Conservation (phyloP, 2,888 invertebrate genomes). For the Punctoribates punctum region DNA sequence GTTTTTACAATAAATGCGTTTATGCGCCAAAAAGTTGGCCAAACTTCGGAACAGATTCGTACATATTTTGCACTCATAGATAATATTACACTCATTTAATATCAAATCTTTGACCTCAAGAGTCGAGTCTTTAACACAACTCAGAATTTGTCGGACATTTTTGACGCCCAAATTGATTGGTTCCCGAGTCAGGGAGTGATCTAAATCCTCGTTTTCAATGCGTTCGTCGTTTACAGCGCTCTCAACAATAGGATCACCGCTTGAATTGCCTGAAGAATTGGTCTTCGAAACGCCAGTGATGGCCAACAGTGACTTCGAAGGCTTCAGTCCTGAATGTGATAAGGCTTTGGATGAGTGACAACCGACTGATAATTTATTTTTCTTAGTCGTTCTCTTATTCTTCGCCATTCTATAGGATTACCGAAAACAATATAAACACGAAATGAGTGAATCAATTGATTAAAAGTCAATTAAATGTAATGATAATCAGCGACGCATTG, state of each 20-base stretch:
- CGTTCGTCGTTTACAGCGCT: background rate
- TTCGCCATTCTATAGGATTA: slow-evolving; percentile 20
- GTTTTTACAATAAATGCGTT: slow-evolving; percentile 69
- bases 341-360: background rate
- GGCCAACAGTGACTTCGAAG: background rate
- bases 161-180: slow-evolving; percentile 67
- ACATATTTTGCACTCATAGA: slow-evolving; percentile 85
- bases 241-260: background rate
- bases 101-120: slow-evolving; percentile 68
- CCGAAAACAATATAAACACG: background rate
- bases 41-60: slow-evolving; percentile 78
- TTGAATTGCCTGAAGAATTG: background rate
- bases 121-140: slow-evolving; percentile 69
- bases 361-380: background rate
- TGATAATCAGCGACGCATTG: slow-evolving; percentile 10
- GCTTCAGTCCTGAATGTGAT: background rate
- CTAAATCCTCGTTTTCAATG: slow-evolving; percentile 47
- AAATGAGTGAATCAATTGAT: background rate
- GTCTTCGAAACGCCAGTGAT: background rate
- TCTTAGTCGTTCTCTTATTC: slow-evolving; percentile 9
- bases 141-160: slow-evolving; percentile 67
- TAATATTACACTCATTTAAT: slow-evolving; percentile 76
- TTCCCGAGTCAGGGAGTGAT: slow-evolving; percentile 58
- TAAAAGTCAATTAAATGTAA: background rate
- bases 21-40: slow-evolving; percentile 83